Base-by-base conservation (phyloP, 2,113 vertebrate genomes). In the Oncorhynchus clarkii region DNA sequence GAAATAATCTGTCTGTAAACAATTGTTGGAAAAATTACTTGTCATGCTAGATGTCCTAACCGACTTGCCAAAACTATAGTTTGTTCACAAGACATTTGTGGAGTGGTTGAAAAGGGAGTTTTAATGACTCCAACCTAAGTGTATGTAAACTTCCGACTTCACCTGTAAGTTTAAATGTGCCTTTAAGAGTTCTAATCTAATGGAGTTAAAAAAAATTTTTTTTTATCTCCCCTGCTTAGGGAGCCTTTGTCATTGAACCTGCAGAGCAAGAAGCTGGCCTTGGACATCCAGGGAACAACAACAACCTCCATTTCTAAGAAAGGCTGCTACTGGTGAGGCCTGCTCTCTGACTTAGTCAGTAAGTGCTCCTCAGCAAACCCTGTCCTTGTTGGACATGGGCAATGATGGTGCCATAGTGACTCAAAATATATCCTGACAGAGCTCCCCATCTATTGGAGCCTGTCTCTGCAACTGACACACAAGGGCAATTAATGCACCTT, bases 281-380 rank as follows among this genome's bases (percentile, higher is more conserved):
- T 89, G 78, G 91, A 94, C 57, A 51, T 97, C 45, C 82, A 93
- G 45, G 91, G 86, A 5, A n/a, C 91, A 72, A 94, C 95, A 31
- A 81, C 1, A 0, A 73, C 97, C 27, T 91, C 85, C 2, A 64
- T 97, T 49, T 93, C 75, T 80, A 96, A 94, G 86, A 97, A 92
- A 82, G 96, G 96, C 20, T 90, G 91, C 80, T 97, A 95, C 90
- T 95, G 95, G 96, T 97, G 90, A 93, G 94, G 87, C 70, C 26
- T 6, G 5, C 20, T 29, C 6, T 29, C 20, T 66, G 26, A 26
- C 9, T 66, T 11, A 4, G 2, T n/a, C 22, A 66, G 12, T n/a
- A 48, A 22, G 14, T 5, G 91, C 89, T 90, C 89, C 72, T 22
- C 77, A 82, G 88, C 79, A 88, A 87, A 88, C 88, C 87, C 82